Percentiles rank a stretch among this genome's conserved stretches.
These are phyloP conservation scores for Hyaena hyaena DNA, from an alignment of 2,113 vertebrate genomes.

Conservation along the genomic window DNA sequence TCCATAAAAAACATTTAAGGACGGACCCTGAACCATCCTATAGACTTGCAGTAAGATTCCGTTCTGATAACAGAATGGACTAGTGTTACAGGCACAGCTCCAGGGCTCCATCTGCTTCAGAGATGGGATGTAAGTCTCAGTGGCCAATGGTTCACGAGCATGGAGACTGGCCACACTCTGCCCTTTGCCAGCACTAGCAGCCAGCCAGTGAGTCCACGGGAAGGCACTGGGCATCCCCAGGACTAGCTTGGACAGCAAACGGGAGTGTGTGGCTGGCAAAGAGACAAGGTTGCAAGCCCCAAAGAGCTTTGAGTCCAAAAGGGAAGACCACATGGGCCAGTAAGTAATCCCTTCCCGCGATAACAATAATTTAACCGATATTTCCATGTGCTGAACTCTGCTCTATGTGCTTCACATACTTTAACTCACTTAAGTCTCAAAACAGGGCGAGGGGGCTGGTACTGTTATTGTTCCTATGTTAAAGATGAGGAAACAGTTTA, in stretches of 20 bases:
- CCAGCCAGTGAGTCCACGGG: neutral
- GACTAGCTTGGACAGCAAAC: neutral
- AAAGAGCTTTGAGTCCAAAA: neutral
- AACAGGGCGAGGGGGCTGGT: too few species aligned
- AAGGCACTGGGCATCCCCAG: neutral
- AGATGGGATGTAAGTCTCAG: neutral
- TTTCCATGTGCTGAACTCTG: neutral
- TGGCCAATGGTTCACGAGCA: too few species aligned
- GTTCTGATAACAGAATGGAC: neutral
- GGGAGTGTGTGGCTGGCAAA: neutral
- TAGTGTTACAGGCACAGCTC: neutral
- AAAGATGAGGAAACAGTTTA: neutral
- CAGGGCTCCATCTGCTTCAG: neutral
- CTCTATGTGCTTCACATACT: fast-evolving
- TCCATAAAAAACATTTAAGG: neutral
- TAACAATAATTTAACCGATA: neutral
- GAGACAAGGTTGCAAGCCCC: neutral
- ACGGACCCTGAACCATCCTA: neutral
- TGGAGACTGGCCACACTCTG: neutral
- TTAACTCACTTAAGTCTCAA: neutral
- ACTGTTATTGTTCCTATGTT: neutral
- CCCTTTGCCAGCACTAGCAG: neutral
- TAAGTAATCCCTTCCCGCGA: neutral
- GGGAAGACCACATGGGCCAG: neutral
- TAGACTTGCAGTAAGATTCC: neutral